Evolutionary conservation across 2,888 invertebrate genomes (phyloP), one percentile per base, ranked within the genome.

Genomic region (Agrotis clavis): DNA sequence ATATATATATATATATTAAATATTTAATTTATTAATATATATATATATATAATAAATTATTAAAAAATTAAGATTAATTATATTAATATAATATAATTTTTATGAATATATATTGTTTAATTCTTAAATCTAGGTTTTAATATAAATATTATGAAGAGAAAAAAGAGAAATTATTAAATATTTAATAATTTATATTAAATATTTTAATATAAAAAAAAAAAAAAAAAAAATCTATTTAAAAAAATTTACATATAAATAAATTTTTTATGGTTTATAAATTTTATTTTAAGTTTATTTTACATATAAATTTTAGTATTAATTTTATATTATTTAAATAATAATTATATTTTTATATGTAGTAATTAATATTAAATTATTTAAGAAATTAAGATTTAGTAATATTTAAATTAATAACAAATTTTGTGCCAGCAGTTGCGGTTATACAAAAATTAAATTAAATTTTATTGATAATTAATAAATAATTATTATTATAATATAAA

Each of bases 351-450:
- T n/a, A n/a, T n/a, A n/a, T n/a, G 73, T 91, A 92, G 92, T 96
- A 96, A 95, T 95, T 96, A 95, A 89, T 94, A 92, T 97, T 97
- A 96, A 94, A 93, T 89, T 61, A 96, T 97, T 96, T 96, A 97
- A 95, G 94, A 94, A 96, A 96, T 96, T 97, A 96, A 96, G 97
- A 95, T 96, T 97, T 97, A 96, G 93, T 95, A 97, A 96, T 95
- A 94, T 94, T 88, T 87, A 89, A 92, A 97, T 94, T 96, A 96
- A 94, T 96, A 95, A 97, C 96, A 91, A 97, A 97, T 95, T 96
- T 97, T 97, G 97, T 97, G 97, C 97, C 97, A 97, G 97, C 97
- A 97, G 96, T 96, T 96, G 97, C 97, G 97, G 97, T 97, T 97
- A 97, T 88, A 97, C 97, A 97, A 96, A 95, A 95, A 89, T 96